Base-by-base conservation (phyloP, 37 sponge, comb jelly and placozoan genomes). In the Beroe ovata region DNA sequence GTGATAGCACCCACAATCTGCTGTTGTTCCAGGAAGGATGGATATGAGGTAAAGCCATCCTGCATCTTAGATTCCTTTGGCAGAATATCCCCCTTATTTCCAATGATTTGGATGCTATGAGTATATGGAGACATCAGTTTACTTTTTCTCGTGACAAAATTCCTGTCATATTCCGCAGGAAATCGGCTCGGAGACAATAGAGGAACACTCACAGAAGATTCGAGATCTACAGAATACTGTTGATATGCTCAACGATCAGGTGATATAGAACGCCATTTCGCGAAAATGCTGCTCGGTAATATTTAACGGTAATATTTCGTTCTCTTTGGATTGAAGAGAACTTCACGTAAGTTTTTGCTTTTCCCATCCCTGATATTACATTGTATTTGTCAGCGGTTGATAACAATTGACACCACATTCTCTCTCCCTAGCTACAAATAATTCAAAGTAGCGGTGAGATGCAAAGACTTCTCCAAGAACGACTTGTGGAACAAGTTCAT, bases 401-500 rank as follows among this genome's bases (percentile, higher is more conserved):
- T 19, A 58, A 18, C 59, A 18, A 58, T 11, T 58, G 59, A 11
- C 59, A 58, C 59, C 18, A 58, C 59, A 11, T 58, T 58, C 18
- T 58, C 59, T 58, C 59, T 19, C 59, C 18, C 16, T 37, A 77
- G 84, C 38, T 77, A 4, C 84, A 77, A 77, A 42, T 26, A 38
- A 54, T 77, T 4, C 84, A 77, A 35, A 77, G 84, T 40, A 77
- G 23, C 54, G 33, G 84, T 41, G 84, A 77, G 84, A 77, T 77
- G 47, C 84, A 77, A 54, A 11, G 84, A 2, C 26, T 77, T 2
- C 84, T 77, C 28, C 84, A 77, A 35, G 84, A 77, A 35, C 35
- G 84, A n/a, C 84, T 77, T 16, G 84, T 77, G 42, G 84, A 77
- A 42, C 84, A 77, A 23, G 84, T 77, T 2, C 84, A 77, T 29